Evolutionary conservation across 1,140 invertebrate species (phyloP), one percentile per base, ranked within the genome.

Genomic region (Trachymyrmex septentrionalis): DNA sequence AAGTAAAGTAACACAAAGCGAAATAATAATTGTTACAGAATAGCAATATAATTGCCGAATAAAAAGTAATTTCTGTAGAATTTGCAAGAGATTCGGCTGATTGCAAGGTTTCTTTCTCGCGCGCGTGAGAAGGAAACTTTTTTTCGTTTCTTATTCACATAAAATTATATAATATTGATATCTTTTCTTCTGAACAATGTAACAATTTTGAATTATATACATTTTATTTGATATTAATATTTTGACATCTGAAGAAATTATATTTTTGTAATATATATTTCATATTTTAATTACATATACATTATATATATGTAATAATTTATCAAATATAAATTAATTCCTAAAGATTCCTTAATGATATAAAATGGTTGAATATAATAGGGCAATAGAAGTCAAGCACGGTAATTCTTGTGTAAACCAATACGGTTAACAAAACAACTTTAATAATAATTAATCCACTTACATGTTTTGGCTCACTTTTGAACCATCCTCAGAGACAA

Each of bases 21-120:
- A 72, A 30, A 30, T 38, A 38, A 34, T 67, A 67, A 80, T 55
- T 55, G 12, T 14, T 34, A 44, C 55, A 34, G 27, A 55, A 69
- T 44, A 38, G 1, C 16, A 34, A 6, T 38, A 2, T 67, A 80
- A 80, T 80, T 34, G 21, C 0, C 2, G 9, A 24, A 38, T 80
- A 3, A 30, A 55, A 69, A 55, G 14, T 67, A 69, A 67, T 27
- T 80, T 78, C 53, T 78, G 6, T 80, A 14, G 27, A 66, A 12
- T 55, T 19, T 55, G 9, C 0, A 24, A 61, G 0, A 34, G 12
- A 1, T n/a, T 67, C 7, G 3, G 1, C 12, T 67, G 16, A 4
- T 9, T n/a, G 44, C 14, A 30, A 64, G 14, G 1, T 48, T 73
- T 82, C 19, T 59, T 48, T 16, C 1, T 48, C 12, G 7, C n/a